Evolutionary conservation across 2,888 invertebrate genomes (phyloP).

Genomic region (Apodemia hepburni): DNA sequence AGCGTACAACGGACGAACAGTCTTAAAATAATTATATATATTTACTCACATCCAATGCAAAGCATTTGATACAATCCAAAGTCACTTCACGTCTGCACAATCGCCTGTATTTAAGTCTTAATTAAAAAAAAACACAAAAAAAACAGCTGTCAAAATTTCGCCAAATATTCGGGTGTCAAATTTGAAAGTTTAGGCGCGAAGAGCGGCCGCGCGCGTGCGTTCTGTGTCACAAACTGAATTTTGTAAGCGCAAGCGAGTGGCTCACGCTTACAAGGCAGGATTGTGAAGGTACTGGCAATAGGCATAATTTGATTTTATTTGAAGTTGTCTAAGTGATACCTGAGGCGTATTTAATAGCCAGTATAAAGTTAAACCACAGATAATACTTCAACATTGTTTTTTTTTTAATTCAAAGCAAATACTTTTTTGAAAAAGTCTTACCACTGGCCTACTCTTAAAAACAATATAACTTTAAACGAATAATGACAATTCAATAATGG

Average conservation of each 20-base stretch:
- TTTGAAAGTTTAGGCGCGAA: conserved; percentile 68
- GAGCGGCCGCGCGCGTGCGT: conserved; percentile 71
- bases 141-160: conserved; percentile 32
- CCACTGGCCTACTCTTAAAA: too few species aligned
- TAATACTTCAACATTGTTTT: too few species aligned
- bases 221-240: conserved; percentile 72
- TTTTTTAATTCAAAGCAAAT: too few species aligned
- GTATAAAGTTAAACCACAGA: too few species aligned
- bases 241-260: conserved; percentile 67
- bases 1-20: conserved; percentile 57
- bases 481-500: too few species aligned
- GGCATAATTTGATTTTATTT: conserved; percentile 41
- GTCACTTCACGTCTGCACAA: conserved; percentile 45
- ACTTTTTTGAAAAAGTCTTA: too few species aligned
- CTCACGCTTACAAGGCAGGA: conserved; percentile 49
- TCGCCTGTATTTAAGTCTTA: conserved; percentile 39
- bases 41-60: conserved; percentile 71
- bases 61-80: conserved; percentile 70
- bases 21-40: conserved; percentile 46
- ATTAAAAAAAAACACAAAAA: conserved; percentile 36
- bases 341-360: background rate
- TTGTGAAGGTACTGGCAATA: conserved; percentile 63
- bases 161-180: conserved; percentile 47
- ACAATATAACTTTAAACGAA: too few species aligned
- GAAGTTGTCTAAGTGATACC: conserved; percentile 26